These are phyloP conservation scores for Globodera rostochiensis DNA, from an alignment of 1,140 invertebrate species.

Conservation along the genomic window DNA sequence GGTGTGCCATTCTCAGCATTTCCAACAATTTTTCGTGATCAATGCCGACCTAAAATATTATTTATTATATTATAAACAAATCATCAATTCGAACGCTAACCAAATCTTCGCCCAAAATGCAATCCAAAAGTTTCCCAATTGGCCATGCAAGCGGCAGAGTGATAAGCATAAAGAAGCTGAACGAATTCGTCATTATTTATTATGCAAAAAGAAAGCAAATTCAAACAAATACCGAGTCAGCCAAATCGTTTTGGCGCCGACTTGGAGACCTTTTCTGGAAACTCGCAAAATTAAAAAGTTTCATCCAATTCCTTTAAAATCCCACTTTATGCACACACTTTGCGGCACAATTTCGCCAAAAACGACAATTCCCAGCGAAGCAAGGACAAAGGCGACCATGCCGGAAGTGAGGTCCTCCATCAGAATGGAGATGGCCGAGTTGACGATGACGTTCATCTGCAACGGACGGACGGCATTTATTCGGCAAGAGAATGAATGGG, in stretches of 20 bases:
- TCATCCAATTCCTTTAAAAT: background rate
- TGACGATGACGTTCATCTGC: conserved; percentile 66
- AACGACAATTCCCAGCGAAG: conserved; percentile 70
- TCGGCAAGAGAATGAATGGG: background rate
- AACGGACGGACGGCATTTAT: background rate
- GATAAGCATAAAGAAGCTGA: conserved; percentile 81
- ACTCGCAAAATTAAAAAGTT: background rate
- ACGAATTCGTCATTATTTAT: background rate
- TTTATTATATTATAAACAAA: conserved; percentile 71
- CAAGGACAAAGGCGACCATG: conserved; percentile 68
- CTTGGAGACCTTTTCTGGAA: conserved; percentile 82
- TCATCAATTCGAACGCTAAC: conserved; percentile 71
- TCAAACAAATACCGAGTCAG: conserved; percentile 74
- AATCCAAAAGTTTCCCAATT: conserved; percentile 84
- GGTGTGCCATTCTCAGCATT: conserved; percentile 77
- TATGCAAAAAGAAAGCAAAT: too few relatives aligned
- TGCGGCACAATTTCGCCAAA: conserved; percentile 71
- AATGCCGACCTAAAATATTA: conserved; percentile 83
- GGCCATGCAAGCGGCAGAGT: conserved; percentile 90
- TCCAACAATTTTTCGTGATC: conserved; percentile 92
- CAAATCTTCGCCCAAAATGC: conserved; percentile 86
- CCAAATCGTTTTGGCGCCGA: conserved; percentile 90
- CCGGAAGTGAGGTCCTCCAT: conserved; percentile 66
- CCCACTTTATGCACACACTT: conserved; percentile 68
- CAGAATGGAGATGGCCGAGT: conserved; percentile 67